A percentile compares a stretch with the other conserved stretches of the same genome.
phyloP scores from a whole-genome alignment of 2,888 invertebrate species.

The Thelaira solivaga region DNA sequence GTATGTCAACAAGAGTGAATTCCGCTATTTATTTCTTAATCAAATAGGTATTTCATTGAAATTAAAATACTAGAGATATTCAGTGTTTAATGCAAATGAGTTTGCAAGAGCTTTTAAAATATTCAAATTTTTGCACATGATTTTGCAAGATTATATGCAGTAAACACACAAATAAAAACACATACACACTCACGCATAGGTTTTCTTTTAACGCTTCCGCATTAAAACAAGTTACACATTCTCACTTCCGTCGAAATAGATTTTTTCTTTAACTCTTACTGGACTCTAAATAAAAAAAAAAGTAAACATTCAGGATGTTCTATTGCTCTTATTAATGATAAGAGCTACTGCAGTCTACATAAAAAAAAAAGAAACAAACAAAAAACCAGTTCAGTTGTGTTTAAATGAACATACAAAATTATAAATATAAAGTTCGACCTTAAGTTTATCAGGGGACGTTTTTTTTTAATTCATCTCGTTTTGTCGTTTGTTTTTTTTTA shows the following conservation, averaged over 20 bases:
- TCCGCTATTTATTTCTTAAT: too few species aligned
- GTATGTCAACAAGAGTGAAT: too few species aligned
- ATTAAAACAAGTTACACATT: not conserved
- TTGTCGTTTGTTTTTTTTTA: not conserved
- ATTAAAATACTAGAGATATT: too few species aligned
- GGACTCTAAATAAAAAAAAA: not conserved
- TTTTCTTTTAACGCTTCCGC: slow-evolving; percentile 2
- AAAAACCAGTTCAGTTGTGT: not conserved
- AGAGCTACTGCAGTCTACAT: not conserved
- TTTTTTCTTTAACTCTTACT: not conserved
- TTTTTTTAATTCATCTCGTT: not conserved
- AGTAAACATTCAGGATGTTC: slow-evolving; percentile 18
- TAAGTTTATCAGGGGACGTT: slow-evolving; percentile 19
- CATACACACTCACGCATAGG: too few species aligned
- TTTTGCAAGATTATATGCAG: too few species aligned
- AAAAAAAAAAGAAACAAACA: too few species aligned
- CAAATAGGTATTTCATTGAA: too few species aligned
- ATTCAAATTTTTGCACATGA: too few species aligned
- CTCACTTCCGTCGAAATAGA: too few species aligned
- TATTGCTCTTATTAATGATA: not conserved
- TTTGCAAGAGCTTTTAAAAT: too few species aligned
- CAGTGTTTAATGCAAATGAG: too few species aligned
- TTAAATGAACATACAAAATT: not conserved
- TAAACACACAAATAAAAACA: too few species aligned
- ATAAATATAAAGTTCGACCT: slow-evolving; percentile 21